Percentiles rank a stretch among this genome's conserved stretches.
These are phyloP conservation scores for Nemotelus nigrinus DNA, from an alignment of 2,888 invertebrate genomes.

Conservation along the genomic window DNA sequence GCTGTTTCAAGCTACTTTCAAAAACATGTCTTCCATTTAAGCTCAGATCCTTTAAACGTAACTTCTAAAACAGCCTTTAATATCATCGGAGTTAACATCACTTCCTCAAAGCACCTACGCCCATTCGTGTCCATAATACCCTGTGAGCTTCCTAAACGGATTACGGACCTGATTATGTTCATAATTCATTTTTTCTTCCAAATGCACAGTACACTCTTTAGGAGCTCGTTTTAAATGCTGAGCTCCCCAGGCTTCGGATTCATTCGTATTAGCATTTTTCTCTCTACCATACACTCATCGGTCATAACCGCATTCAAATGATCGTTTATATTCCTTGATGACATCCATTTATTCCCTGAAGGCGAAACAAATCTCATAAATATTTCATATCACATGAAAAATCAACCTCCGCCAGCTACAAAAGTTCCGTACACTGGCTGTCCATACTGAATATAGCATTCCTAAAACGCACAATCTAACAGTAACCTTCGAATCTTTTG, in stretches of 20 bases:
- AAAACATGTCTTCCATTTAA: no score
- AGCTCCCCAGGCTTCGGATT: not conserved
- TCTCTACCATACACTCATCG: not conserved
- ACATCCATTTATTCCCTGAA: conserved; percentile 48
- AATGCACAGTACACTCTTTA: no score
- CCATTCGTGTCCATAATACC: not conserved
- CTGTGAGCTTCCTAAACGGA: not conserved
- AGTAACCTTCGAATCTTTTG: no score
- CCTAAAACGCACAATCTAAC: no score
- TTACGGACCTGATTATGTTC: conserved; percentile 24
- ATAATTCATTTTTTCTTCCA: conserved; percentile 29
- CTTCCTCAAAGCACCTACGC: no score
- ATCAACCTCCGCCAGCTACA: conserved; percentile 22
- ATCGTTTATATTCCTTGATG: conserved; percentile 50
- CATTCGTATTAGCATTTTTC: not conserved
- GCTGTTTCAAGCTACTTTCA: no score
- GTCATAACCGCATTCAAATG: conserved; percentile 15
- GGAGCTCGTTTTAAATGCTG: no score
- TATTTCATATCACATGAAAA: conserved; percentile 48
- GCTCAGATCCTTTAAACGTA: no score
- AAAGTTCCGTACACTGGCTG: not conserved
- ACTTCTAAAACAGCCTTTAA: no score
- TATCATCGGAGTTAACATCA: no score
- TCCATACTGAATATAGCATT: no score
- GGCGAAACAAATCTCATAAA: conserved; percentile 51